Base-by-base conservation (phyloP, 2,888 invertebrate genomes). In the Resseliella maxima region DNA sequence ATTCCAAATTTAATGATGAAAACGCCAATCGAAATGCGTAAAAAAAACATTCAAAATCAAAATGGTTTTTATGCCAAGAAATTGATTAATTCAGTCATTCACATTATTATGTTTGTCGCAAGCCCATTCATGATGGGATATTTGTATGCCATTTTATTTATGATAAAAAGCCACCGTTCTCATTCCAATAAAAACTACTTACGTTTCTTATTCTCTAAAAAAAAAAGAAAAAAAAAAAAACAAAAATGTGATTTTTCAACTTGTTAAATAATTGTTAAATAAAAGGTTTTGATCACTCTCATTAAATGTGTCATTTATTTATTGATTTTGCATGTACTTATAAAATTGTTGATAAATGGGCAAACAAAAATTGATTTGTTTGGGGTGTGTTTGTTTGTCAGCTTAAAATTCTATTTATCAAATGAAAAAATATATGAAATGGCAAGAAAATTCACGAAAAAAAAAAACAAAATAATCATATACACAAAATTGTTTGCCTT, bases 1-100 rank as follows among this genome's bases (percentile, higher is more conserved):
- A 59, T 3, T 59, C 50, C 21, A 18, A 18, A 24, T 59, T 72
- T 31, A 72, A 72, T 24, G 59, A 59, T 59, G 59, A 31, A 31
- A 72, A 12, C 0, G 18, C 72, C 31, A 72, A 31, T 72, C 21
- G 72, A 35, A 31, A 72, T 72, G 72, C 18, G 72, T n/a, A 31
- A 5, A n/a, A 21, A 12, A 3, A 2, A 5, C 18, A 31, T 31
- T 31, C 15, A 27, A 72, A 31, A 35, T 12, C 31, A 31, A 31
- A 72, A 35, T 15, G 12, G 31, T 72, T 27, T n/a, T 72, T 72
- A 72, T 72, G 72, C 72, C 3, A 12, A 31, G 31, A 35, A 72
- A 72, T 72, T 72, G 72, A 83, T 83, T 83, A 83, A 83, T 83
- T 83, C 83, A 83, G 83, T 83, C 83, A 83, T 83, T 83, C 83